Conservation (phyloP, 2,888 invertebrate species). For the Linnaemya vulpina region DNA sequence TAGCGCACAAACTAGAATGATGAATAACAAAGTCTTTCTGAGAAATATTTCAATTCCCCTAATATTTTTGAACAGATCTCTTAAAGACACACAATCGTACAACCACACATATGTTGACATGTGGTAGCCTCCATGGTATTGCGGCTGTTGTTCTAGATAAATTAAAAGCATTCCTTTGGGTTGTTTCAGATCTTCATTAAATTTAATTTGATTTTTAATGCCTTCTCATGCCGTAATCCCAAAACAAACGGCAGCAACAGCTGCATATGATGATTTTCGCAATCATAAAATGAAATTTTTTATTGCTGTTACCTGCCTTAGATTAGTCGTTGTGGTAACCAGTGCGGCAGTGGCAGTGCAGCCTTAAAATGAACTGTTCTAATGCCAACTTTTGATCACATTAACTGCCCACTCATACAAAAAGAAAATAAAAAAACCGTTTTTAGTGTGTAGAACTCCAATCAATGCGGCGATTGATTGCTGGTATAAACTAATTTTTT, state of each 20-base stretch:
- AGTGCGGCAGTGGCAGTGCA: not conserved
- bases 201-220: conserved; percentile 68
- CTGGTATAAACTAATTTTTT: not conserved
- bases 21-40: too few relatives aligned
- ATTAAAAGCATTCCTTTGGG: conserved; percentile 55
- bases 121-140: not conserved
- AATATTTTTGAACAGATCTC: too few relatives aligned
- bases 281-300: conserved; percentile 16
- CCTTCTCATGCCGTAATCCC: conserved; percentile 48
- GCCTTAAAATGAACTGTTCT: conserved; percentile 38
- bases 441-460: conserved; percentile 30
- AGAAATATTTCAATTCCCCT: too few relatives aligned
- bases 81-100: too few relatives aligned
- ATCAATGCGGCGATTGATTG: conserved; percentile 39
- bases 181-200: conserved; percentile 66
- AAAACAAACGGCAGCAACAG: conserved; percentile 39
- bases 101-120: not conserved
- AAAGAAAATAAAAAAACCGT: too few relatives aligned
- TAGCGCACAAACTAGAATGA: too few relatives aligned
- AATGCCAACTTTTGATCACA: conserved; percentile 67
- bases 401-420: conserved; percentile 64
- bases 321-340: conserved; percentile 7
- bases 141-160: not conserved
- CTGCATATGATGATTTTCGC: conserved; percentile 43
- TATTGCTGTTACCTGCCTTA: conserved; percentile 8